A percentile compares a stretch with the other conserved stretches of the same genome.
Conservation (phyloP, 2,888 invertebrate genomes). For the Hirudinaria manillensis region DNA sequence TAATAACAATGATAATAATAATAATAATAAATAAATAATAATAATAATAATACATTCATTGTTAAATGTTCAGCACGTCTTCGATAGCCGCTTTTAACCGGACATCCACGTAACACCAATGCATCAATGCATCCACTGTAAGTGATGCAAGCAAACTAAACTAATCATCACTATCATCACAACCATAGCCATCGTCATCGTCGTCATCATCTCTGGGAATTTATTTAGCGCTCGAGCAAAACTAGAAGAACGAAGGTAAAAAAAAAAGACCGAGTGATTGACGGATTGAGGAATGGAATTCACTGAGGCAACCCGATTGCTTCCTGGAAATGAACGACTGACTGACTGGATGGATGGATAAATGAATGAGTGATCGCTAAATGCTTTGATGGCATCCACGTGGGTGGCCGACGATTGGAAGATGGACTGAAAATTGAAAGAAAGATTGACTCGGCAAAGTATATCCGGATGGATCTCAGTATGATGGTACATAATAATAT, state of each 20-base stretch:
- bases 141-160: too few species aligned
- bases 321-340: background rate
- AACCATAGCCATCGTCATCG: background rate
- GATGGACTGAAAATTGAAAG: background rate
- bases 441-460: background rate
- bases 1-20: conserved; percentile 9
- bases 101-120: too few species aligned
- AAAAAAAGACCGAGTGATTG: background rate
- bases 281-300: background rate
- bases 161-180: too few species aligned
- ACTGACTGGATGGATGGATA: background rate
- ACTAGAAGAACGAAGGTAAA: too few species aligned
- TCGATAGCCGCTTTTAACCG: too few species aligned
- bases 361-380: background rate
- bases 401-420: background rate
- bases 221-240: too few species aligned
- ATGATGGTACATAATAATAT: too few species aligned
- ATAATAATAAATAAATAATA: background rate
- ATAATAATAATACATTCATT: background rate
- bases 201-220: background rate
- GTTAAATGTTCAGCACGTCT: too few species aligned
- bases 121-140: too few species aligned
- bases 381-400: background rate
- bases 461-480: too few species aligned
- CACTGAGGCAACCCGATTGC: background rate